Evolutionary conservation across 2,113 vertebrate species (phyloP).

Genomic region (Anolis sagrei): DNA sequence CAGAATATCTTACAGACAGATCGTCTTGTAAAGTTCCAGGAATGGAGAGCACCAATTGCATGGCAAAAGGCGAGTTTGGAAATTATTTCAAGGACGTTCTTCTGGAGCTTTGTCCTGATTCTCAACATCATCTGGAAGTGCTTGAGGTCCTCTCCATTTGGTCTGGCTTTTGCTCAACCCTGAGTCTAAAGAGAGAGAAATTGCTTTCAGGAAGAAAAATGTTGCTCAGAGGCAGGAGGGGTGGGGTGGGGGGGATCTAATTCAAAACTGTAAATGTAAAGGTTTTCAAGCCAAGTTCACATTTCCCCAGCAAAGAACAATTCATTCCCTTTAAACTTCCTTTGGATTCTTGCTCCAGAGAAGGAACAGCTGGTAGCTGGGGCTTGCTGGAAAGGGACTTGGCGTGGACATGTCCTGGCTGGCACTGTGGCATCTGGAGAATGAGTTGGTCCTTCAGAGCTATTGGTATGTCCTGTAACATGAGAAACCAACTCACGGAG

Average conservation of each 20-base stretch:
- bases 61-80: neutral
- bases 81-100: neutral
- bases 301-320: constrained; percentile 13
- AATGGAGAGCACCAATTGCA: neutral
- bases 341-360: neutral
- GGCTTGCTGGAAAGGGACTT: neutral
- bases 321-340: neutral
- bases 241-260: neutral
- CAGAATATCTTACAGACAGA: neutral
- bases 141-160: neutral
- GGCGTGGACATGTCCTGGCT: neutral
- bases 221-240: neutral
- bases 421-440: constrained; percentile 11
- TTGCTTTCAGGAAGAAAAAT: neutral
- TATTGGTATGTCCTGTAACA: constrained; percentile 1
- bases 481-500: constrained; percentile 6
- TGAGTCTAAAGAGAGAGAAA: neutral
- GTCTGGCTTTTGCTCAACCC: neutral
- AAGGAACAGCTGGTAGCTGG: neutral
- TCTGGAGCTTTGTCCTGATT: neutral
- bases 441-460: constrained; percentile 1
- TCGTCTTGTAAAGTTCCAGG: neutral
- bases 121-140: neutral
- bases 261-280: neutral
- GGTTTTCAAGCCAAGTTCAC: neutral